Conservation (phyloP, 2,888 invertebrate genomes). For the Heliconius ismenius region DNA sequence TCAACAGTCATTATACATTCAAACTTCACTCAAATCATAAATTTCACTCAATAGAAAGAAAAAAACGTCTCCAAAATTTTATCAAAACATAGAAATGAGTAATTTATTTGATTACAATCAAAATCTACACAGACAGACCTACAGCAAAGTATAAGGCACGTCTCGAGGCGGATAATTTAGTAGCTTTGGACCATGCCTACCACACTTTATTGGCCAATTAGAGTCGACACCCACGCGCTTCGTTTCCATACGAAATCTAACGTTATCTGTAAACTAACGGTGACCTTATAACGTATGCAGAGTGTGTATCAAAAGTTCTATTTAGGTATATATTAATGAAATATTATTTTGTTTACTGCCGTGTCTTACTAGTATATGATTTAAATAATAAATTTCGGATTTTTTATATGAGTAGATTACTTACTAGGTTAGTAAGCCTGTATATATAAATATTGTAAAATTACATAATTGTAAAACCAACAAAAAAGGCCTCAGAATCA, state of each 20-base stretch:
- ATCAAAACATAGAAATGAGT: conserved; percentile 20
- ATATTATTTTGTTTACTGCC: background rate
- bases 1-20: background rate
- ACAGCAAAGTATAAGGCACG: conserved; percentile 38
- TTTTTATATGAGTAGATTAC: no score
- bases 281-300: conserved; percentile 5
- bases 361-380: background rate
- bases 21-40: background rate
- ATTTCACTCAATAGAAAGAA: background rate
- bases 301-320: conserved; percentile 15
- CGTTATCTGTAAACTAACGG: conserved; percentile 23
- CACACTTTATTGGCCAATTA: conserved; percentile 64
- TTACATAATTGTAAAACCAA: no score
- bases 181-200: conserved; percentile 43
- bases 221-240: conserved; percentile 58
- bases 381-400: no score
- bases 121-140: conserved; percentile 37
- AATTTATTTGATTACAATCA: conserved; percentile 15
- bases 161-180: conserved; percentile 41
- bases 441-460: no score
- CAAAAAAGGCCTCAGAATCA: no score
- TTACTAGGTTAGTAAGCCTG: no score
- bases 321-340: background rate
- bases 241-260: conserved; percentile 53
- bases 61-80: background rate